These are phyloP conservation scores for Sternotherus odoratus DNA, from an alignment of 2,797 vertebrate species.

Conservation along the genomic window DNA sequence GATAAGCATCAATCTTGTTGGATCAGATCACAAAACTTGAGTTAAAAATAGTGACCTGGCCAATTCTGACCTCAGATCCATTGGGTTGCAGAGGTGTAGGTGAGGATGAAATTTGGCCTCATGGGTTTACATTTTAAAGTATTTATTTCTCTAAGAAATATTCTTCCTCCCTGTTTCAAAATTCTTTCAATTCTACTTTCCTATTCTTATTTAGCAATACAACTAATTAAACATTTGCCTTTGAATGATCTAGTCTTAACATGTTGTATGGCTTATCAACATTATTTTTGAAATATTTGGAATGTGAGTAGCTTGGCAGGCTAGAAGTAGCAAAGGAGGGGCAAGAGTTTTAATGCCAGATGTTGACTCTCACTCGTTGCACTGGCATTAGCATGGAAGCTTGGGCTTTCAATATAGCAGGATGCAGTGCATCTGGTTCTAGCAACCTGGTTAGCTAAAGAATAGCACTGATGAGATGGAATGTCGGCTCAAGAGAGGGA, in stretches of 20 bases:
- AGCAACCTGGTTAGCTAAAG: accelerated
- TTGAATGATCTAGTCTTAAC: not conserved
- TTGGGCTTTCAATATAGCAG: not conserved
- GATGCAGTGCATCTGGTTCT: accelerated
- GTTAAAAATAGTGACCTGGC: not conserved
- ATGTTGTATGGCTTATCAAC: accelerated
- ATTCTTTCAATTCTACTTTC: not conserved
- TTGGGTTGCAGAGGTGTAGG: accelerated
- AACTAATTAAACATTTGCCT: not conserved
- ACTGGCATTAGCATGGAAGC: not conserved
- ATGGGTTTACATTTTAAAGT: not conserved
- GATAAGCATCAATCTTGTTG: not conserved
- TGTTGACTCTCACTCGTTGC: not conserved
- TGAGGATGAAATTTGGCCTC: not conserved
- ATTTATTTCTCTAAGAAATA: not conserved
- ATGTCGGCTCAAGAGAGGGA: accelerated
- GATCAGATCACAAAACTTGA: accelerated
- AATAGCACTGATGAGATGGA: not conserved
- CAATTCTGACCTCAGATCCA: not conserved
- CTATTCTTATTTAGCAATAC: not conserved
- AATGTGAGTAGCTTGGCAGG: not conserved
- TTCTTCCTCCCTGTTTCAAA: not conserved
- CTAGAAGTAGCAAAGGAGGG: not conserved
- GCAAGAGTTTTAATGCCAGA: not conserved
- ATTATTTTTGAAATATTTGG: not conserved